Base-by-base conservation (phyloP, 2,797 vertebrate species). In the Brachyalestes nurse region DNA sequence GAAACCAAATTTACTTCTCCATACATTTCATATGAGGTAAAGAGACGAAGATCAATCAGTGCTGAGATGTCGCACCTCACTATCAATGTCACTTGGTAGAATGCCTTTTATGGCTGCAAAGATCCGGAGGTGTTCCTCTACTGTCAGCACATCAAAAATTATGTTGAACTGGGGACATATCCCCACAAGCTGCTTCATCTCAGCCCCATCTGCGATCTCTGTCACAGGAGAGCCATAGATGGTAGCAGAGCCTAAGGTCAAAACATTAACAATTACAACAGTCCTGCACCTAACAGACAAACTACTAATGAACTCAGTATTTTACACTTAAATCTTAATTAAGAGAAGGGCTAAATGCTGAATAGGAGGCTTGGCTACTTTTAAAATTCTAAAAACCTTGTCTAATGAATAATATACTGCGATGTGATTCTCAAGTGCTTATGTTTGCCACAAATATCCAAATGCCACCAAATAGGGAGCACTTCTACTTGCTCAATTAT, bases 81-180 rank as follows among this genome's bases (percentile, higher is more conserved):
- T 90, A 16, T 97, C 93, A 69, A 96, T 75, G 82, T 96, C 91
- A 1, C 93, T 92, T 0, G 94, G 91, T 6, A 91, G 92, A 86
- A 99, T 97, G 69, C 98, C 97, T 90, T 98, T 99, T 82, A 99
- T 94, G 60, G 97, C 96, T 4, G 97, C 96, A 23, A 99, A 97
- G 66, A 99, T 96, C 85, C 94, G 93, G 69, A 99, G 95, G 87
- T 99, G 98, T 81, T 99, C 98, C 91, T 98, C 96, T 83, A 99
- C 97, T 0, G 97, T 99, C 4, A 99, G 80, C 13, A 98, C 96
- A 38, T 99, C 97, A 0, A 99, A 99, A 89, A 97, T 94, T 79
- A 98, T 97, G 92, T 99, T 97, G 23, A 96, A 93, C 90, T 99
- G 98, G 14, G 97, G 97, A 75, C 98, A 99, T 81, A 99, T 94